Base-by-base conservation (phyloP, 2,113 vertebrate species). In the Caloenas nicobarica region DNA sequence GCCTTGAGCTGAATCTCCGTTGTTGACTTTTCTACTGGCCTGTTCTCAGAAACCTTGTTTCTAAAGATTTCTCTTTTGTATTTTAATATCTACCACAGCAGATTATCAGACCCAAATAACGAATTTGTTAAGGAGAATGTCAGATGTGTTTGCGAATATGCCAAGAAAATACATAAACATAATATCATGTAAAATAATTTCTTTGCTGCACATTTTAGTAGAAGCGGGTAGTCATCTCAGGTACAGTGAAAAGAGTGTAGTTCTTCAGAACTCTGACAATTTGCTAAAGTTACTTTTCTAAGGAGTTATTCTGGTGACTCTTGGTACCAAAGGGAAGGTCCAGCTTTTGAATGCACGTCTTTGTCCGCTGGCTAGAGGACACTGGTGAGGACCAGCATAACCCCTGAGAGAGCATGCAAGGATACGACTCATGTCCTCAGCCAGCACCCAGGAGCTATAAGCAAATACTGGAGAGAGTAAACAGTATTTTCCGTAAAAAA, bases 121-220 rank as follows among this genome's bases (percentile, higher is more conserved):
- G 44, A 11, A n/a, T 25, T 28, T 29, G 7, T 53, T 54, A 21
- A 34, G 24, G 24, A 66, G 16, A 48, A 19, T 9, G 17, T 48
- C 38, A 64, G n/a, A 29, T 34, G 13, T 42, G 11, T 23, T 46
- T 71, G 70, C 65, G 56, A 48, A 54, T 4, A 40, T 11, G 48
- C 58, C 38, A 28, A 70, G 54, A 33, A 87, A 79, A 80, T 58
- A 64, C 19, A 21, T n/a, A n/a, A 65, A 25, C 4, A 8, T 2
- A 29, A 7, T 22, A 31, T 9, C 2, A 11, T 6, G 16, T 50
- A 54, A 44, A 74, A 58, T 22, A 1, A 42, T n/a, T 33, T 44
- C 22, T 57, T 50, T 19, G 36, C 51, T 46, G 31, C 0, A 0
- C 0, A 0, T 46, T 72, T 38, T 51, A 51, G 42, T 8, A 56